Evolutionary conservation across 2,888 invertebrate genomes (phyloP), one percentile per base, ranked within the genome.

Genomic region (Rhabditophanes sp.): DNA sequence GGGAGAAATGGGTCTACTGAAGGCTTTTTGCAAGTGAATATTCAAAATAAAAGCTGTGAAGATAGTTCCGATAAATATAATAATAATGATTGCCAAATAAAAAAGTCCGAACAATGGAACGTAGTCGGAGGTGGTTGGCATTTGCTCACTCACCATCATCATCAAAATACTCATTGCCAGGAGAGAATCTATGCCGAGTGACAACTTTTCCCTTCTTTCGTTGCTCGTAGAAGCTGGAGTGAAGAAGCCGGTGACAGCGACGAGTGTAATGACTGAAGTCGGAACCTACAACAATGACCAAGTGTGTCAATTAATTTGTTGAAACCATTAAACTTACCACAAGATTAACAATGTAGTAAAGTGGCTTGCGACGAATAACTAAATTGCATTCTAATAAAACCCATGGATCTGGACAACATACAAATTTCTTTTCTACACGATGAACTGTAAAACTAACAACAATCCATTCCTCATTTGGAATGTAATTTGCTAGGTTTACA

Each of bases 141-240:
- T 69, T 39, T 67, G 68, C 40, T 70, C 70, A 3, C 37, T 37
- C 8, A 70, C 67, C 46, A 70, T 65, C 49, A 69, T 63, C 66
- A 69, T 66, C 41, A 70, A 65, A 39, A 70, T 68, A 4, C 67
- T 67, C 58, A 69, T 69, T 9, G 70, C 69, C 35, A 70, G 52
- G 7, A 60, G 50, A 5, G 60, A 61, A 39, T 61, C 60, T 34
- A 60, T 60, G 26, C 60, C 60, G 15, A 62, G 43, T 16, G 53
- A 56, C 3, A 62, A 41, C 31, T 61, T 60, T 37, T 60, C 60
- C 4, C 57, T 36, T 27, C 62, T 37, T 30, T 64, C 63, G 8
- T 68, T 68, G 41, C 63, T 66, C 9, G 61, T 64, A 25, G 68
- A 68, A 3, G 68, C 68, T 14, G 68, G 64, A 47, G 67, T 67